Base-by-base conservation (phyloP, 1,140 invertebrate species). In the Neomicropteryx cornuta region DNA sequence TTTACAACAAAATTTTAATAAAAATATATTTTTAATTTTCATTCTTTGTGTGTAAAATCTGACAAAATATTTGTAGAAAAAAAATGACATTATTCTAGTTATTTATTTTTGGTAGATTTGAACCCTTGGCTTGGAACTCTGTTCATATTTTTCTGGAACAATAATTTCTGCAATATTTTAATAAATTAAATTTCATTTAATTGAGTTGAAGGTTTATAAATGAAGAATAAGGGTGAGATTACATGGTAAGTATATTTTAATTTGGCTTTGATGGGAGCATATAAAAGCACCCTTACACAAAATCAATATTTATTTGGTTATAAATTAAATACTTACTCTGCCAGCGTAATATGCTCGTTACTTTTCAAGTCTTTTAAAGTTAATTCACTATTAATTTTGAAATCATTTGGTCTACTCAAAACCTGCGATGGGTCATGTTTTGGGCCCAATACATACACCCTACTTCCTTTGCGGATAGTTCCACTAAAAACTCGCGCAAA, bases 401-500 rank as follows among this genome's bases (percentile, higher is more conserved):
- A 60, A 19, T 66, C 62, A 43, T 56, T 56, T 45, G 49, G 36
- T 36, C 46, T 45, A 45, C 49, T 52, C 46, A 64, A 55, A 52
- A 76, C 52, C 30, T 77, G 55, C 33, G 76, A 76, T 13, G 88
- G 91, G 66, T 92, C 77, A 66, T 94, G 90, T 66, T 93, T 93
- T 5, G 92, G 90, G 5, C 89, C 81, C 5, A 97, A 64, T 20
- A 94, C 83, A 65, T 81, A 97, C 10, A 84, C 56, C 50, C 78
- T 76, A 47, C 81, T 73, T n/a, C 88, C 91, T 49, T 75, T 73
- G 39, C 59, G 76, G 5, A 97, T 50, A 33, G 70, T 83, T 5
- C 95, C 94, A 61, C 90, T 96, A 58, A 91, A 97, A 22, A 97
- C 74, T 51, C 94, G 72, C 13, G 91, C 90, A 72, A 98, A 94